phyloP scores from a whole-genome alignment of 2,113 vertebrate species.

The Garra rufa region DNA sequence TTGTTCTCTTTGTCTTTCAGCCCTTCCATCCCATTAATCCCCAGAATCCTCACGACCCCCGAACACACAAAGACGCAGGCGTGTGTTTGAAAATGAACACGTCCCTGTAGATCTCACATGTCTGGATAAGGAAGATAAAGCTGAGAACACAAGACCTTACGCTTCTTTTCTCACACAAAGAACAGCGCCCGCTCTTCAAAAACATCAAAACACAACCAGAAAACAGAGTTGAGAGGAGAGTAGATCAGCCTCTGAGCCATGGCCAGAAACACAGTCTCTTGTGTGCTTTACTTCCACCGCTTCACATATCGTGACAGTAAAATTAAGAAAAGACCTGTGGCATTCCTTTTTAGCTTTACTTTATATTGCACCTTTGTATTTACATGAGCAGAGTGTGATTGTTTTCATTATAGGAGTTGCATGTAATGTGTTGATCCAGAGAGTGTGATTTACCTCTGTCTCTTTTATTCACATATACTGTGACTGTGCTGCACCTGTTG shows the following conservation, averaged over 20 bases:
- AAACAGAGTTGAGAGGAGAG: not conserved
- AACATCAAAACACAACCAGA: not conserved
- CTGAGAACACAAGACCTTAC: slow-evolving; percentile 33
- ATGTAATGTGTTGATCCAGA: not conserved
- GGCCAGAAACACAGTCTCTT: not conserved
- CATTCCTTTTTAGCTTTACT: not conserved
- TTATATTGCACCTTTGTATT: not conserved
- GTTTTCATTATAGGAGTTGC: not conserved
- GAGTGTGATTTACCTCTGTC: not conserved
- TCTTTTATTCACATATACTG: not conserved
- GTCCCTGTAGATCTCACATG: slow-evolving; percentile 11
- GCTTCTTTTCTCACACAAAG: slow-evolving; percentile 37
- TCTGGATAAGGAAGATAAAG: slow-evolving; percentile 39
- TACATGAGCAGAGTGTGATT: not conserved
- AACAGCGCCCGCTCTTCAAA: not conserved
- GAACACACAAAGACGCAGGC: slow-evolving; percentile 18
- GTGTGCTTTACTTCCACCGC: not conserved
- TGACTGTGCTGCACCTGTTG: slow-evolving; percentile 19
- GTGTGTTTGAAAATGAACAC: slow-evolving; percentile 16
- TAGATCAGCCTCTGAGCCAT: not conserved
- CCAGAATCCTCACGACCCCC: slow-evolving; percentile 29
- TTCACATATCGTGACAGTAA: not conserved
- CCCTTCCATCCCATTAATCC: slow-evolving; percentile 45
- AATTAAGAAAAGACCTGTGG: not conserved
- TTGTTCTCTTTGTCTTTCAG: slow-evolving; percentile 53